Evolutionary conservation across 1,140 invertebrate species (phyloP), one percentile per base, ranked within the genome.

Genomic region (Aphelenchoides fujianensis): DNA sequence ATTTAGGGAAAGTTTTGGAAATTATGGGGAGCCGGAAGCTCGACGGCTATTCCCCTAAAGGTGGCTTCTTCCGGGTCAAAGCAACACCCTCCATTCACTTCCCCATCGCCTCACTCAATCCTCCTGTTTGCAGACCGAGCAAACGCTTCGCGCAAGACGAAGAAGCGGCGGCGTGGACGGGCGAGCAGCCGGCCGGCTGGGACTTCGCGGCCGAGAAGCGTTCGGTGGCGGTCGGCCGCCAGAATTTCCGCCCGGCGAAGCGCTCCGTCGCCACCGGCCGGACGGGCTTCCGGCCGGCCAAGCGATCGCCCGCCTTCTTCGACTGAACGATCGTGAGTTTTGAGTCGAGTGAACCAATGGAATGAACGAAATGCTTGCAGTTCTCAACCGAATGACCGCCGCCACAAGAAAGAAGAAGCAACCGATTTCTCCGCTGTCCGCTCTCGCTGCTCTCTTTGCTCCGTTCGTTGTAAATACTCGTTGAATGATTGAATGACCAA

Each of bases 281-380:
- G 30, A 35, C 36, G 3, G 70, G 70, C 19, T 71, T 71, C 41
- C 70, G 70, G 32, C 70, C 70, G 28, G 70, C 57, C 16, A 71
- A 71, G 59, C 23, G 63, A 3, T 67, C 19, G 5, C n/a, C 35
- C 30, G 32, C 63, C 7, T 31, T 61, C n/a, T n/a, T n/a, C n/a
- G n/a, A n/a, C n/a, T n/a, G n/a, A n/a, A n/a, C n/a, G n/a, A n/a
- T n/a, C n/a, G 59, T 61, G 2, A 61, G n/a, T n/a, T 61, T 61
- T 34, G 59, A 31, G 36, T 27, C 31, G n/a, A 61, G 31, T 61
- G 59, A 61, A 61, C 31, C 36, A 19, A 19, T 61, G 2, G n/a
- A n/a, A 48, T 48, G 12, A 48, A 48, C 41, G 12, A 48, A 19
- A 59, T 28, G n/a, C 2, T 28, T 61, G n/a, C n/a, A 19, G 27